Evolutionary conservation across 2,797 vertebrate genomes (phyloP).

Genomic region (Anguilla anguilla): DNA sequence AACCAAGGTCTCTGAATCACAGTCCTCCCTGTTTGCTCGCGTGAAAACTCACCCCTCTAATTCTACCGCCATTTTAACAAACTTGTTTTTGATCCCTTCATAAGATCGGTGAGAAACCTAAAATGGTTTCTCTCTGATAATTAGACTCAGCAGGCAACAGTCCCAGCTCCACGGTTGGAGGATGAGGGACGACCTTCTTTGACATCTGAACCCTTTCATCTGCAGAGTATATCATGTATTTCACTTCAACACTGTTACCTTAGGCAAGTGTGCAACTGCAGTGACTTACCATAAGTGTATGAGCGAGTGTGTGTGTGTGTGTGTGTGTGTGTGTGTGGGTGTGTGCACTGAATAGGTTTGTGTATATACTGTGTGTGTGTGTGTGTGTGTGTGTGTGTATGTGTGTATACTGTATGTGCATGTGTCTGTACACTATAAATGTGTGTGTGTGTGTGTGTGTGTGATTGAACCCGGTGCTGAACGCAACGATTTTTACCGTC

Average conservation of each 20-base stretch:
- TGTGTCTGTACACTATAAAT: too few relatives aligned
- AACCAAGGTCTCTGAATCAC: background rate
- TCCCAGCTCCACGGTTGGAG: background rate
- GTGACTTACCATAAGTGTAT: background rate
- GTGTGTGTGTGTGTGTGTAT: too few relatives aligned
- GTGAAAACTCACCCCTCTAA: background rate
- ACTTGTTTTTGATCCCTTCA: background rate
- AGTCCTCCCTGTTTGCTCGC: background rate
- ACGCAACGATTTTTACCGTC: background rate
- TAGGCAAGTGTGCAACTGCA: background rate
- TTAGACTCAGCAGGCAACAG: background rate
- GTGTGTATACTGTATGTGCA: too few relatives aligned
- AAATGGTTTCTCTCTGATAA: background rate
- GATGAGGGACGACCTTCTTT: background rate
- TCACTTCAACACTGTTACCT: background rate
- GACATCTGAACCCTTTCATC: background rate
- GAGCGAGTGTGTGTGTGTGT: background rate
- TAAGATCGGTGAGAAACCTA: background rate
- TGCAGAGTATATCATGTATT: background rate
- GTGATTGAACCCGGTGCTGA: too few relatives aligned
- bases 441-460: too few relatives aligned
- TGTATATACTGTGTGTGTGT: too few relatives aligned
- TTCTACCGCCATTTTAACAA: background rate
- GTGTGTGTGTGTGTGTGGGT: background rate
- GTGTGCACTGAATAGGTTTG: background rate